Evolutionary conservation across 2,113 vertebrate species (phyloP).

Genomic region (Natator depressus): DNA sequence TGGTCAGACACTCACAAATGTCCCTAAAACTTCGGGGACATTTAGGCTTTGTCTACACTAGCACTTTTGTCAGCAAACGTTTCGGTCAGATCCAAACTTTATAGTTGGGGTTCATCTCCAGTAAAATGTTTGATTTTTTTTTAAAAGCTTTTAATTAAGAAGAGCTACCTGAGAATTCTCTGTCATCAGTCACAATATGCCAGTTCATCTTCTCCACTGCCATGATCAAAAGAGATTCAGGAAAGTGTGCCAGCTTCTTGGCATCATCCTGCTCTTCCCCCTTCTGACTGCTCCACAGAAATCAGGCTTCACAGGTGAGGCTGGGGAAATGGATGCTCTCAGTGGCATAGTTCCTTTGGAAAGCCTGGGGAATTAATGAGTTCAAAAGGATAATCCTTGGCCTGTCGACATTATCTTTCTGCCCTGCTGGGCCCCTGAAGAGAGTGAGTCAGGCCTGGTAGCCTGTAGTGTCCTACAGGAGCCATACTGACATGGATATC

Average conservation of each 20-base stretch:
- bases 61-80: background rate
- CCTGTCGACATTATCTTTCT: background rate
- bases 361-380: background rate
- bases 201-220: background rate
- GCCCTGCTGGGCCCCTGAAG: background rate
- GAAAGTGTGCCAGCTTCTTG: accelerated
- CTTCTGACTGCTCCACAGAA: background rate
- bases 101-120: accelerated
- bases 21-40: background rate
- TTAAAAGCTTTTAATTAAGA: background rate
- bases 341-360: background rate
- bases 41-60: background rate
- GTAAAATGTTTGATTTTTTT: background rate
- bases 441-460: background rate
- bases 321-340: background rate
- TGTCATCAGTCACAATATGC: accelerated
- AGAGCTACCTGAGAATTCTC: background rate
- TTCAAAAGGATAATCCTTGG: background rate
- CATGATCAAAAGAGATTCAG: background rate
- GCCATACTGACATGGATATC: background rate
- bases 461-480: background rate
- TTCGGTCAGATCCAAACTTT: background rate
- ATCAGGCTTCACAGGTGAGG: background rate
- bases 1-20: background rate
- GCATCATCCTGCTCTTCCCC: background rate